Conservation (phyloP, 1,140 invertebrate genomes). For the Akabosia matsudoensis region DNA sequence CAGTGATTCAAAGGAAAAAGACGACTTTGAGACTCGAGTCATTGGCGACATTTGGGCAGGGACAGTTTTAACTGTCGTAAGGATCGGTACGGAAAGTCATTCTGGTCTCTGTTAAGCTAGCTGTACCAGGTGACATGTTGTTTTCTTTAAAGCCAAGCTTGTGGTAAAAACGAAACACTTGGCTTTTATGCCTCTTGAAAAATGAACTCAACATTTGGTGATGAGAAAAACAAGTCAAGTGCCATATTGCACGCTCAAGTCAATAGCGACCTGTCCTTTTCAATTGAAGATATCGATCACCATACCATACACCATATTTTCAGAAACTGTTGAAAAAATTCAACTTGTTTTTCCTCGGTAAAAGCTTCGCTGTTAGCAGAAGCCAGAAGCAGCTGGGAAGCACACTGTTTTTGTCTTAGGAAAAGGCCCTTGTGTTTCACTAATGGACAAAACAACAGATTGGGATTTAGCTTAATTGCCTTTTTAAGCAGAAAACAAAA, state of each 20-base stretch:
- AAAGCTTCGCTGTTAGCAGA: too few relatives aligned
- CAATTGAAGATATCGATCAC: too few relatives aligned
- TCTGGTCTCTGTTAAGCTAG: not conserved
- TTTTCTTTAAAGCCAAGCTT: not conserved
- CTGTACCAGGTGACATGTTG: slow-evolving; percentile 7
- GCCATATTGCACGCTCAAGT: slow-evolving; percentile 10
- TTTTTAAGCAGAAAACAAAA: not conserved
- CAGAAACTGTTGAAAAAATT: too few relatives aligned
- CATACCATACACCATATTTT: too few relatives aligned
- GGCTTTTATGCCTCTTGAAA: too few relatives aligned
- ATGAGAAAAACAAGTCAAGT: slow-evolving; percentile 2
- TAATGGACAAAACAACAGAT: slow-evolving; percentile 1
- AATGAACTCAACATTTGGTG: not conserved
- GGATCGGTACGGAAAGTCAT: not conserved
- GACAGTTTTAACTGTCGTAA: not conserved
- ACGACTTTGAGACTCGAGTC: not conserved
- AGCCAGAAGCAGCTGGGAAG: too few relatives aligned
- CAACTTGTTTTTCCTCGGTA: too few relatives aligned
- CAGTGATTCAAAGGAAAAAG: not conserved
- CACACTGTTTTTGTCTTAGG: too few relatives aligned
- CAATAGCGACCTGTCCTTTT: not conserved
- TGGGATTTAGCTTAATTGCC: not conserved
- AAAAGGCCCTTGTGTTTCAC: not conserved
- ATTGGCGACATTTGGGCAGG: not conserved
- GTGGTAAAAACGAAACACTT: too few relatives aligned